Base-by-base conservation (phyloP, 2,888 invertebrate genomes). In the Nowickia ferox region DNA sequence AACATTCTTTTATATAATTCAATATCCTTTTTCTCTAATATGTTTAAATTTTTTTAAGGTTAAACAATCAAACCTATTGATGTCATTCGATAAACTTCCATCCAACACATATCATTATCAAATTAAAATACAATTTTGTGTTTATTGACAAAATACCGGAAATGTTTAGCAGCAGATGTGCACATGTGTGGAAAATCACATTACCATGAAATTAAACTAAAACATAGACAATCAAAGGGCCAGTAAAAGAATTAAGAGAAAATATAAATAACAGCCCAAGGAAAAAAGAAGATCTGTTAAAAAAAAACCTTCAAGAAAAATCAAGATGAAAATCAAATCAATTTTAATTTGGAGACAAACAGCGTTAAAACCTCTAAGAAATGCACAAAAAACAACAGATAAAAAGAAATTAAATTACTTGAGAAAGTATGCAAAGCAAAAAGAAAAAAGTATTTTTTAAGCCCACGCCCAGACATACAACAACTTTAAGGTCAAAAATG, bases 401-500 rank as follows among this genome's bases (percentile, higher is more conserved):
- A 0, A 51, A 68, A 53, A 5, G 63, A n/a, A 80, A 77, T 57
- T 57, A 74, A 81, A 79, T 69, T 79, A 80, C 59, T 65, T 22
- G 53, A 72, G 69, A 53, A 77, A n/a, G 30, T 61, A 74, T 42
- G 48, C 74, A 59, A 57, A 71, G 61, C 46, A 30, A 30, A 6
- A 30, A 30, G n/a, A n/a, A 44, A 57, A 59, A 74, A 57, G 10
- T 65, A 19, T 57, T 63, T 22, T 46, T 59, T 75, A 22, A 11
- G 44, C 22, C 13, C 42, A 13, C 38, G 40, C 22, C 10, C 38
- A 13, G 22, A 46, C 51, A 17, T 44, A 46, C 4, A 65, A 30
- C 55, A 15, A 61, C 51, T 65, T 87, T 88, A 88, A 90, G 90
- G 88, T 91, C 91, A 90, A 88, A 89, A 88, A 88, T 88, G 88